Conservation (phyloP, 64 coral and sea anemone species). For the Trachythela sp. region DNA sequence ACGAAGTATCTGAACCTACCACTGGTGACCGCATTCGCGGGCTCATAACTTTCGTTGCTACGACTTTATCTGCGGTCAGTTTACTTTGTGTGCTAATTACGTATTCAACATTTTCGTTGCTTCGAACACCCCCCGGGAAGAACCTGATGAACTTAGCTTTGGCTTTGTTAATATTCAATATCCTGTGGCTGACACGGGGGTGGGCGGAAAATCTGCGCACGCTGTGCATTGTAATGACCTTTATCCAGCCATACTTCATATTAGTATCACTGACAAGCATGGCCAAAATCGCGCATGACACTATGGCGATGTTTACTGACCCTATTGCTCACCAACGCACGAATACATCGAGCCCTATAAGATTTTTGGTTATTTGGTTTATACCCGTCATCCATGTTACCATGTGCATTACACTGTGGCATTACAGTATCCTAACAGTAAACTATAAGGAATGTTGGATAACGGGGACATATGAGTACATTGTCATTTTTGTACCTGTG, state of each 20-base stretch:
- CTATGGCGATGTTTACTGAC: neutral
- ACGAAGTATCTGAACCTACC: neutral
- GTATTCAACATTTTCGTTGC: neutral
- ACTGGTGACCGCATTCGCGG: neutral
- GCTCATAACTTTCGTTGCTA: neutral
- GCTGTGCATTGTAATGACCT: neutral
- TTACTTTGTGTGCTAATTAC: neutral
- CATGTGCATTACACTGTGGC: neutral
- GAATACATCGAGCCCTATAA: neutral
- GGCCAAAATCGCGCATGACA: neutral
- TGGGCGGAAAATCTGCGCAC: neutral
- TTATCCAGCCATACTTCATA: neutral
- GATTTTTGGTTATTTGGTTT: neutral
- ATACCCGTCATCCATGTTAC: neutral
- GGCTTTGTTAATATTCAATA: neutral
- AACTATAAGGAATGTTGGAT: neutral
- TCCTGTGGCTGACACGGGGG: neutral
- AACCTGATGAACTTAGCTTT: neutral
- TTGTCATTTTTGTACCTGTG: neutral
- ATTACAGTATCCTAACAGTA: neutral
- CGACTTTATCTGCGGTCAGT: neutral
- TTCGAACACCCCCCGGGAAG: neutral
- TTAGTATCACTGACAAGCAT: neutral
- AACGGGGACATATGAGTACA: neutral
- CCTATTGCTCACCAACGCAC: neutral